These are phyloP conservation scores for Drosophila pseudoobscura DNA, from an alignment of 1,140 invertebrate genomes.

Conservation along the genomic window DNA sequence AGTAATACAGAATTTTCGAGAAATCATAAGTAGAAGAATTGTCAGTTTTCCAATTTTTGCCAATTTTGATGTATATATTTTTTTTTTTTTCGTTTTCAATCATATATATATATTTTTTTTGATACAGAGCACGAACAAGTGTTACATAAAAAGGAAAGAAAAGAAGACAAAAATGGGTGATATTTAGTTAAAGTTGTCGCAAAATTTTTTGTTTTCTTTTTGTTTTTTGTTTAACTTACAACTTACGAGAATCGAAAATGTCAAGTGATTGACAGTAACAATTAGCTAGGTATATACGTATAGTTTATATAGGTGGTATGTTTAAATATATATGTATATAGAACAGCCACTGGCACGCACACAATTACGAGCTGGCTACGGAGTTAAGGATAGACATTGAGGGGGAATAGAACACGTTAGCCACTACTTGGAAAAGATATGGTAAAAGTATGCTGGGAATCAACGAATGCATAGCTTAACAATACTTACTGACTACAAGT, in stretches of 20 bases:
- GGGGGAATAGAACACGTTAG: constrained; percentile 72
- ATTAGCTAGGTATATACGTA: constrained; percentile 61
- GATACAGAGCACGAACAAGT: constrained; percentile 81
- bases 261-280: constrained; percentile 51
- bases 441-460: constrained; percentile 38
- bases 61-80: constrained; percentile 72
- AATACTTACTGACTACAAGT: constrained; percentile 20
- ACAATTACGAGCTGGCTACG: constrained; percentile 59
- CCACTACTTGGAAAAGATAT: constrained; percentile 67
- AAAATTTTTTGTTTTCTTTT: constrained; percentile 49
- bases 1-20: constrained; percentile 38
- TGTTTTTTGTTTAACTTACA: constrained; percentile 64
- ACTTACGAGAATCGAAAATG: constrained; percentile 72
- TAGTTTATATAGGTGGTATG: constrained; percentile 26
- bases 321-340: constrained; percentile 23
- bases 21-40: constrained; percentile 59
- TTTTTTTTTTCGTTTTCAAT: constrained; percentile 56
- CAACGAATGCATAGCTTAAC: constrained; percentile 29
- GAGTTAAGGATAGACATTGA: constrained; percentile 71
- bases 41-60: constrained; percentile 79
- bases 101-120: constrained; percentile 62
- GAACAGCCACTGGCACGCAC: constrained; percentile 45
- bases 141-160: constrained; percentile 83
- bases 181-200: constrained; percentile 80
- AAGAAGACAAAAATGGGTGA: constrained; percentile 83